A percentile compares a stretch with the other conserved stretches of the same genome.
Evolutionary conservation across 2,113 vertebrate species (phyloP).

Genomic region (Thalassarche chlororhynchos): DNA sequence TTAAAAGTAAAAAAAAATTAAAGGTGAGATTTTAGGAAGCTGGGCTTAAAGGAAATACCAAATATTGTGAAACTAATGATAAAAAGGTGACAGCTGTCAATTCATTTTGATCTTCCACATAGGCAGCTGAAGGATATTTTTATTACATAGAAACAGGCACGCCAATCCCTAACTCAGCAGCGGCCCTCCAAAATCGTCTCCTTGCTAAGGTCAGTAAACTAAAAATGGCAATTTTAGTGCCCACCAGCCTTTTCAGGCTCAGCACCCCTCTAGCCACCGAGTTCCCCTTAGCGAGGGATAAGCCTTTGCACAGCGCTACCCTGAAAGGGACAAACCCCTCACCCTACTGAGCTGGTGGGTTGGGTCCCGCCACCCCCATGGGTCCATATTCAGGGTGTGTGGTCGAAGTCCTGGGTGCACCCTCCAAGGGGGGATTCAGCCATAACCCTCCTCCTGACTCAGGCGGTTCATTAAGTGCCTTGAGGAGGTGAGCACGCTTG

Average conservation of each 20-base stretch:
- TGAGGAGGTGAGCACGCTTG: background rate
- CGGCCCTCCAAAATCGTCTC: background rate
- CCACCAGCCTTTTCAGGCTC: background rate
- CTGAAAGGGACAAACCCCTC: background rate
- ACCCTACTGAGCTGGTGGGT: background rate
- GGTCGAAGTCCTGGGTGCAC: background rate
- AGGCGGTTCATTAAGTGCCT: background rate
- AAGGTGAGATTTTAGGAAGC: background rate
- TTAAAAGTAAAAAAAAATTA: background rate
- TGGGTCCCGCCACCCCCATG: background rate
- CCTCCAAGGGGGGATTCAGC: background rate
- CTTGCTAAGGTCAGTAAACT: background rate
- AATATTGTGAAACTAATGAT: background rate
- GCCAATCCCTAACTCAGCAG: background rate
- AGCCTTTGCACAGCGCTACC: fast-evolving
- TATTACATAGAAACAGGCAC: background rate
- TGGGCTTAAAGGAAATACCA: background rate
- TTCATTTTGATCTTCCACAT: background rate
- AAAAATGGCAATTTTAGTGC: background rate
- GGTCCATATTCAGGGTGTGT: background rate
- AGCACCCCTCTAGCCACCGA: background rate
- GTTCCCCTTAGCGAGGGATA: background rate
- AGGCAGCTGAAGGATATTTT: background rate
- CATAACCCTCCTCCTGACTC: background rate
- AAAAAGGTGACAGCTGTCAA: background rate